Evolutionary conservation across 2,888 invertebrate species (phyloP).

Genomic region (Drosophila buzzatii): DNA sequence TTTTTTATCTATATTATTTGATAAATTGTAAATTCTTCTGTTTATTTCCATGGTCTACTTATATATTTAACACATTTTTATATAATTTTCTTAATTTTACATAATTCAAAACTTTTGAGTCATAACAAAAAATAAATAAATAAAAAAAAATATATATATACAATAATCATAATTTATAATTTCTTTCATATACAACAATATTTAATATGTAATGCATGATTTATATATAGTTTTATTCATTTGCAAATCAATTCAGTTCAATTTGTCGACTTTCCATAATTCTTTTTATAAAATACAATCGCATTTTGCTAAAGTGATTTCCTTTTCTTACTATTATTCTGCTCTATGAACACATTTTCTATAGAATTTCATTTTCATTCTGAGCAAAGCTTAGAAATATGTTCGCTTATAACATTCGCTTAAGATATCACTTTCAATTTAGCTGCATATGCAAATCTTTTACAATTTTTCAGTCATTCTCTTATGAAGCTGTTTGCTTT

Average conservation of each 20-base stretch:
- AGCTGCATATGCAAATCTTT: conserved; percentile 13
- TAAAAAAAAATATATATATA: too few relatives aligned
- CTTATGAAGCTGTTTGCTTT: conserved; percentile 36
- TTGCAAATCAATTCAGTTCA: neutral
- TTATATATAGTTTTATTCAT: neutral
- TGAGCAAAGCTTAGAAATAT: neutral
- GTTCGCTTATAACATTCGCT: conserved; percentile 2
- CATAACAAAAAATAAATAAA: too few relatives aligned
- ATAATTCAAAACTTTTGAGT: too few relatives aligned
- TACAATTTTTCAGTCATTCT: neutral
- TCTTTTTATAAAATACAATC: neutral
- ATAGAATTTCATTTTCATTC: conserved; percentile 4
- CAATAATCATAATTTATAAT: too few relatives aligned
- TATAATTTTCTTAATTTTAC: too few relatives aligned
- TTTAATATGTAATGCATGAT: neutral
- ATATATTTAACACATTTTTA: too few relatives aligned
- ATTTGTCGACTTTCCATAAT: neutral
- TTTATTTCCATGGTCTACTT: too few relatives aligned
- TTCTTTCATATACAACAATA: neutral
- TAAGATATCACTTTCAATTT: conserved; percentile 29
- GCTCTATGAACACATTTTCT: neutral
- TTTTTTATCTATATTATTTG: too few relatives aligned
- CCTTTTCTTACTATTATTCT: too few relatives aligned
- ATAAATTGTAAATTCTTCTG: too few relatives aligned
- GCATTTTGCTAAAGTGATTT: neutral